phyloP scores from a whole-genome alignment of 2,113 vertebrate species.

The Hippolais icterina region DNA sequence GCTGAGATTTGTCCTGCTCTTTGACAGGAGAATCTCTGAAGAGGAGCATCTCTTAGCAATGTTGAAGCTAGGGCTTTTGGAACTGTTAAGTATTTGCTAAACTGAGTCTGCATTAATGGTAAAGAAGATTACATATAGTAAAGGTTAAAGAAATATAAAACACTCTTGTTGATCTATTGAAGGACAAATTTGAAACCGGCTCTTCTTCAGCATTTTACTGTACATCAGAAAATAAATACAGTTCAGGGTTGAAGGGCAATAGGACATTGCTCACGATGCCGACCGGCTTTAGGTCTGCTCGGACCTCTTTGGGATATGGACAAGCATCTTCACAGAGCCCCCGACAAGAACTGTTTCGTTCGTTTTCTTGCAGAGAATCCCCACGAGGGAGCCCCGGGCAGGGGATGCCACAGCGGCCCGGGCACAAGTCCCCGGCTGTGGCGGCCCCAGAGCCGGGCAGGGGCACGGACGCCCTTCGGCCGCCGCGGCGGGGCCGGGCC shows the following conservation, averaged over 20 bases:
- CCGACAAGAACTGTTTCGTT: accelerated
- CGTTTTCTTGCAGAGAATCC: too few species aligned
- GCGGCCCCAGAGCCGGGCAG: not conserved
- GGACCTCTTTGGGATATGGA: accelerated
- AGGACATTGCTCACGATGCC: accelerated
- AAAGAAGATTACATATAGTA: not conserved
- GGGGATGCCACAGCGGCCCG: too few species aligned
- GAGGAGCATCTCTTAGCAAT: not conserved
- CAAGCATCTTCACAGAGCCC: not conserved
- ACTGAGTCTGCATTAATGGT: not conserved
- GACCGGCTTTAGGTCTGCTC: not conserved
- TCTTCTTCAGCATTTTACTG: not conserved
- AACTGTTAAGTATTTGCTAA: not conserved
- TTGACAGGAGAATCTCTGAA: not conserved
- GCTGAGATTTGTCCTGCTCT: not conserved
- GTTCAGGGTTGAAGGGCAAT: accelerated
- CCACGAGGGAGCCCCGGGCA: accelerated
- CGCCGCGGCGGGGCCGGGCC: not conserved
- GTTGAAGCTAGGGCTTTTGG: not conserved
- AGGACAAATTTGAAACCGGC: accelerated
- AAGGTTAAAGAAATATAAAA: not conserved
- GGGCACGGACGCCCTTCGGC: not conserved
- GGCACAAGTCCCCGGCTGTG: accelerated
- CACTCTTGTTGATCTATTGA: not conserved
- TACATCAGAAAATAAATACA: not conserved